A percentile compares a stretch with the other conserved stretches of the same genome.
phyloP scores from a whole-genome alignment of 2,888 invertebrate species.

The Chaetogeoica ovagalla region DNA sequence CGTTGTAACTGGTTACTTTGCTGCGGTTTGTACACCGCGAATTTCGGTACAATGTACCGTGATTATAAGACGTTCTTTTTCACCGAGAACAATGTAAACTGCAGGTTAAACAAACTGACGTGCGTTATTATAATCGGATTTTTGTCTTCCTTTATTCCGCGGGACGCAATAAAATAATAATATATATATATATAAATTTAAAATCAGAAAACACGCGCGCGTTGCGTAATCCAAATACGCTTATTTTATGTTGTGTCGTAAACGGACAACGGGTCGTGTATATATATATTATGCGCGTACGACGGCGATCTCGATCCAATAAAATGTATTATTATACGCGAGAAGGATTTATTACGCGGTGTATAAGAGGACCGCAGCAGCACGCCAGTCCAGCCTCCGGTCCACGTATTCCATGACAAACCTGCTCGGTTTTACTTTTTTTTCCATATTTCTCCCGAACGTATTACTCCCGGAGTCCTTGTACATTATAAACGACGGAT shows the following conservation, averaged over 20 bases:
- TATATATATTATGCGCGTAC: neutral
- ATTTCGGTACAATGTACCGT: no score
- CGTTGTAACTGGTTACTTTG: no score
- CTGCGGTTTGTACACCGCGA: no score
- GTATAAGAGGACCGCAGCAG: no score
- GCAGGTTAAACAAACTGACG: no score
- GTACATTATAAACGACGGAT: no score
- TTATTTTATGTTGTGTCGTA: conserved; percentile 14
- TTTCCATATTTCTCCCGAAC: neutral
- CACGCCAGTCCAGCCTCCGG: no score
- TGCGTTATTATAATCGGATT: conserved; percentile 23
- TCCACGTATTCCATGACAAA: neutral
- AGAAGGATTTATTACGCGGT: neutral
- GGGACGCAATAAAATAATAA: conserved; percentile 17
- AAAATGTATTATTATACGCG: neutral
- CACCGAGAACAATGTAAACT: no score
- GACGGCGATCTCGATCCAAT: neutral
- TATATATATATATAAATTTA: neutral
- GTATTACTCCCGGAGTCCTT: neutral
- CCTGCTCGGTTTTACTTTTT: conserved; percentile 14
- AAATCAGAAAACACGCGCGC: neutral
- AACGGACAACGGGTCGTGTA: neutral
- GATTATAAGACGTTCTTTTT: no score
- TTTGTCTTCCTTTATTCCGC: no score
- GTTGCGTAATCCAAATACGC: conserved; percentile 11